A percentile compares a stretch with the other conserved stretches of the same genome.
phyloP scores from a whole-genome alignment of 2,888 invertebrate genomes.

The Papilio elwesi region DNA sequence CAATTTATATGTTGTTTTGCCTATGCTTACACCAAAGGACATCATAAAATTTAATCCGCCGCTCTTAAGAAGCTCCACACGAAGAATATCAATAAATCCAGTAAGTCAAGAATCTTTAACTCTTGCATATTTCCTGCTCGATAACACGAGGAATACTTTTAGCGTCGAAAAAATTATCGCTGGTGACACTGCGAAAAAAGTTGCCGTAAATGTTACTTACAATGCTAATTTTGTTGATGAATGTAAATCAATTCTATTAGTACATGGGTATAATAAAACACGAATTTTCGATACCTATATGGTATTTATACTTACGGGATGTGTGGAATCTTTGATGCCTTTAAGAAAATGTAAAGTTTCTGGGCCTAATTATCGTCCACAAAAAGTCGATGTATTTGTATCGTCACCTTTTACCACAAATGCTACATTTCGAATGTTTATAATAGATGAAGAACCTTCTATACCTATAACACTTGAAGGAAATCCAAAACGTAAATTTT shows the following conservation, averaged over 20 bases:
- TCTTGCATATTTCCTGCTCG: conserved; percentile 64
- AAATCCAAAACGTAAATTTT: conserved; percentile 59
- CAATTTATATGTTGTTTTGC: conserved; percentile 83
- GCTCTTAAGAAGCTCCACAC: conserved; percentile 68
- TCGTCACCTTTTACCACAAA: conserved; percentile 64
- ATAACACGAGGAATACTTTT: conserved; percentile 66
- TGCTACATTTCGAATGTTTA: conserved; percentile 56
- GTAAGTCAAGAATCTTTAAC: conserved; percentile 69
- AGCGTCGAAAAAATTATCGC: conserved; percentile 66
- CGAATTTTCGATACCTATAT: conserved; percentile 77
- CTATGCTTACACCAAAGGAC: conserved; percentile 77
- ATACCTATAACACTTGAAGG: conserved; percentile 63
- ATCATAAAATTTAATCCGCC: conserved; percentile 74
- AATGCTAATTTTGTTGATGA: conserved; percentile 68
- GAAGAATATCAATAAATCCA: conserved; percentile 71
- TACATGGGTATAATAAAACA: conserved; percentile 77
- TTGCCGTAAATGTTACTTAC: conserved; percentile 68
- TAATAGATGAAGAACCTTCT: conserved; percentile 70
- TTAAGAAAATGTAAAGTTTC: conserved; percentile 71
- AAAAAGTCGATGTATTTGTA: conserved; percentile 69
- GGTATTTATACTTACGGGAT: conserved; percentile 65
- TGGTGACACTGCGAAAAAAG: conserved; percentile 69
- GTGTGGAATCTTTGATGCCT: conserved; percentile 63
- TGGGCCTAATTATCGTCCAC: conserved; percentile 71
- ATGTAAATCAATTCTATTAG: conserved; percentile 65